phyloP scores from a whole-genome alignment of 2,113 vertebrate genomes.

The Lophotis ruficrista region DNA sequence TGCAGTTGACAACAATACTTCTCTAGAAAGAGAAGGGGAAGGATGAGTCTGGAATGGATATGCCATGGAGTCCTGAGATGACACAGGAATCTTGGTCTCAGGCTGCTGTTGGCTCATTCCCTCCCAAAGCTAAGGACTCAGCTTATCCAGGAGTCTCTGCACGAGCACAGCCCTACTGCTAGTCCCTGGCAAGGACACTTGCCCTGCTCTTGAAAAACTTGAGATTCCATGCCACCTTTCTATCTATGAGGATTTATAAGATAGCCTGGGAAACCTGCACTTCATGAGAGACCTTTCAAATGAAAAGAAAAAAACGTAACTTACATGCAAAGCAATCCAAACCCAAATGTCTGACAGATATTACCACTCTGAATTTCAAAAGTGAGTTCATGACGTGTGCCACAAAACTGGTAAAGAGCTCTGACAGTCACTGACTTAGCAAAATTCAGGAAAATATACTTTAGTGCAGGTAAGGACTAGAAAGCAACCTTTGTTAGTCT shows the following conservation, averaged over 20 bases:
- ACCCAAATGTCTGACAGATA: neutral
- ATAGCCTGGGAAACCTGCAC: neutral
- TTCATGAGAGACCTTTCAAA: neutral
- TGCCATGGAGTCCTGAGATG: constrained; percentile 1
- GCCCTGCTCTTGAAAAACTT: neutral
- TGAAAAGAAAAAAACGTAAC: neutral
- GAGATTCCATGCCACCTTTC: neutral
- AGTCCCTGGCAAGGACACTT: neutral
- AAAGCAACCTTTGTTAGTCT: neutral
- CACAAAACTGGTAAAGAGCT: neutral
- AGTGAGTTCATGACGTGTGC: rapidly evolving
- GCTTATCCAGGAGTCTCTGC: neutral
- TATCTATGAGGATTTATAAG: neutral
- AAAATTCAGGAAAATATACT: neutral
- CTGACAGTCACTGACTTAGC: neutral
- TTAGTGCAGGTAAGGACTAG: neutral
- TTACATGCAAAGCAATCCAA: neutral
- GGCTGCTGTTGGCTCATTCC: neutral
- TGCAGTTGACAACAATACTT: neutral
- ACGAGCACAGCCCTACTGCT: neutral
- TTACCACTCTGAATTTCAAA: neutral
- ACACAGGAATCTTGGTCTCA: neutral
- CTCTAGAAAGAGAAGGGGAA: neutral
- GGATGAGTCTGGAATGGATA: neutral
- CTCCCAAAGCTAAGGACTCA: neutral